phyloP scores from a whole-genome alignment of 2,113 vertebrate species.

The Polypterus bichir region DNA sequence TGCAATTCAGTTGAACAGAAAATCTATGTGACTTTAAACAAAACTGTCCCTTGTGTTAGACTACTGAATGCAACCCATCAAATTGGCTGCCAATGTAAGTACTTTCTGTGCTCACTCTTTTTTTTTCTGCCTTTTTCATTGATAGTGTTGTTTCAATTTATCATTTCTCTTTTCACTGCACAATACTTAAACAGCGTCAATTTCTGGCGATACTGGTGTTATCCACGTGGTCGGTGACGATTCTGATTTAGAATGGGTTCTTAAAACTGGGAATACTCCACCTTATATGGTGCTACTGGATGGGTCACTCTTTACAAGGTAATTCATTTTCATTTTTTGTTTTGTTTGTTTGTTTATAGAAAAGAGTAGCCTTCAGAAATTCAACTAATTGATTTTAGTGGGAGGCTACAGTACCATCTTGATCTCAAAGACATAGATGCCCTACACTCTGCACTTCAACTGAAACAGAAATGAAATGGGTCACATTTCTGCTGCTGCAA shows the following conservation, averaged over 20 bases:
- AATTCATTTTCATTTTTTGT: background rate
- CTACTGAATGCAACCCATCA: slow-evolving; percentile 91
- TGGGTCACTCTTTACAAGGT: slow-evolving; percentile 72
- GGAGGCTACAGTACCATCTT: too few relatives aligned
- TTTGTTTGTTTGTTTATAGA: too few relatives aligned
- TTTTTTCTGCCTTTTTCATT: background rate
- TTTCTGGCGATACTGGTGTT: slow-evolving; percentile 74
- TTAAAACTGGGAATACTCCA: slow-evolving; percentile 57
- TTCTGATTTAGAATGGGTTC: slow-evolving; percentile 68
- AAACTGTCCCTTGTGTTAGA: slow-evolving; percentile 72
- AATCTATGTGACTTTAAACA: slow-evolving; percentile 79
- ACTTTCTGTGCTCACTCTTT: background rate
- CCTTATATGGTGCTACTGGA: slow-evolving; percentile 82
- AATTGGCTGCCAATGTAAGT: slow-evolving; percentile 95
- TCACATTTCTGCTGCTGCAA: too few relatives aligned
- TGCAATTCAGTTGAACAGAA: slow-evolving; percentile 81
- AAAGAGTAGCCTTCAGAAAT: too few relatives aligned
- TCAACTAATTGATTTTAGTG: too few relatives aligned
- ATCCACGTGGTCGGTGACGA: slow-evolving; percentile 74
- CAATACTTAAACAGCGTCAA: slow-evolving; percentile 28
- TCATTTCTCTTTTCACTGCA: slow-evolving; percentile 14
- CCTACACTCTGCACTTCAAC: too few relatives aligned
- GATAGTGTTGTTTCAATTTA: too few relatives aligned
- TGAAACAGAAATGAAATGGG: too few relatives aligned
- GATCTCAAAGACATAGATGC: too few relatives aligned